Conservation (phyloP, 2,888 invertebrate genomes). For the Noctua pronuba region DNA sequence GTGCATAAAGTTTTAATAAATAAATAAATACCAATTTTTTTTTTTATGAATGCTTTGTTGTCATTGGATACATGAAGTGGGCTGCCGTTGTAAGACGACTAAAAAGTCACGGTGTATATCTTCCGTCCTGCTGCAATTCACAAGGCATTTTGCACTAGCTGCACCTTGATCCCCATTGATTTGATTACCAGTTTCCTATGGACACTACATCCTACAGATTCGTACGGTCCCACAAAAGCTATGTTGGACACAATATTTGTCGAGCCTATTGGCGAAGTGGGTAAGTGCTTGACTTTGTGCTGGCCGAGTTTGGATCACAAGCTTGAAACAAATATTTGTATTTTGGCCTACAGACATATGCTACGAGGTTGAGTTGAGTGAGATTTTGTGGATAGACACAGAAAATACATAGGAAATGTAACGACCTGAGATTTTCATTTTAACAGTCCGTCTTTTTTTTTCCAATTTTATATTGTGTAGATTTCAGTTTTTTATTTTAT, state of each 20-base stretch:
- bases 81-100: too few species aligned
- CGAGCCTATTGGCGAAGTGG: constrained; percentile 18
- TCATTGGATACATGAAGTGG: too few species aligned
- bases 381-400: background rate
- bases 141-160: background rate
- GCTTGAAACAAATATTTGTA: constrained; percentile 27
- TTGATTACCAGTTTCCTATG: background rate
- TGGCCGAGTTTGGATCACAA: constrained; percentile 16
- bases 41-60: too few species aligned
- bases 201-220: background rate
- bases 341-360: constrained; percentile 12
- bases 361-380: background rate
- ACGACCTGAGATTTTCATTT: background rate
- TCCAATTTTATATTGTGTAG: too few species aligned
- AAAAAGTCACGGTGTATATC: too few species aligned
- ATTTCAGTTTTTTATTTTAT: too few species aligned
- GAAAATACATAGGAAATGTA: background rate
- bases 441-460: too few species aligned
- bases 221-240: constrained; percentile 33
- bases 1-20: too few species aligned
- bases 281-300: constrained; percentile 42
- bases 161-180: background rate
- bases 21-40: too few species aligned
- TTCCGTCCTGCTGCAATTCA: too few species aligned
- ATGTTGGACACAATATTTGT: constrained; percentile 24